phyloP scores from a whole-genome alignment of 2,888 invertebrate species.

The Tenthredo livida region DNA sequence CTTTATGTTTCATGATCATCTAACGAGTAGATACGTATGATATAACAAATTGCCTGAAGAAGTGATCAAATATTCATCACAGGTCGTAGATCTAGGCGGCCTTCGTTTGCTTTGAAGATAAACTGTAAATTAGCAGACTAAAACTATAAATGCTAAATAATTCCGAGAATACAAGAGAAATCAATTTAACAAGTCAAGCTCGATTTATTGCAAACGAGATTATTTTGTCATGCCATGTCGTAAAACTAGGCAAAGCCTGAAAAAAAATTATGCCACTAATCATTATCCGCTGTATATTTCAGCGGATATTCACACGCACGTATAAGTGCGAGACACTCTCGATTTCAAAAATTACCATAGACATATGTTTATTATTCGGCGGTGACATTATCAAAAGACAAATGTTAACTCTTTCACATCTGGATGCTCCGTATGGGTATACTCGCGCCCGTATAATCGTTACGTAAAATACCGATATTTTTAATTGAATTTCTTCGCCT shows the following conservation, averaged over 20 bases:
- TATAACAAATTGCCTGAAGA: not conserved
- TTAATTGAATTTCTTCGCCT: conserved; percentile 29
- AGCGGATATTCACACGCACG: not conserved
- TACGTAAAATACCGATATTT: not conserved
- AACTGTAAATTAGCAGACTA: conserved; percentile 29
- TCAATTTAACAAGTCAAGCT: conserved; percentile 17
- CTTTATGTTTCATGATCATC: not conserved
- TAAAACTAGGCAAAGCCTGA: not conserved
- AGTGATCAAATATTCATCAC: conserved; percentile 36
- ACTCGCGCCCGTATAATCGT: not conserved
- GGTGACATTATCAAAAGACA: conserved; percentile 25
- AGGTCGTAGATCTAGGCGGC: conserved; percentile 25
- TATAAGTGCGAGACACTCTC: not conserved
- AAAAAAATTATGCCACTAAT: conserved; percentile 22
- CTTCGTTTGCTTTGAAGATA: not conserved
- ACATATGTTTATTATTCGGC: not conserved
- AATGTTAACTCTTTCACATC: conserved; percentile 19
- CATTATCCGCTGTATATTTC: not conserved
- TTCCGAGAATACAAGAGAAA: not conserved
- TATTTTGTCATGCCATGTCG: not conserved
- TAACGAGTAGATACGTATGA: not conserved
- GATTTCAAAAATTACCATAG: conserved; percentile 33
- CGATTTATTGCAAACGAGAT: conserved; percentile 11
- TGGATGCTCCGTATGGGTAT: not conserved
- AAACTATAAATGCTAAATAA: not conserved